These are phyloP conservation scores for Drosophila lowei DNA, from an alignment of 1,140 invertebrate genomes.

Conservation along the genomic window DNA sequence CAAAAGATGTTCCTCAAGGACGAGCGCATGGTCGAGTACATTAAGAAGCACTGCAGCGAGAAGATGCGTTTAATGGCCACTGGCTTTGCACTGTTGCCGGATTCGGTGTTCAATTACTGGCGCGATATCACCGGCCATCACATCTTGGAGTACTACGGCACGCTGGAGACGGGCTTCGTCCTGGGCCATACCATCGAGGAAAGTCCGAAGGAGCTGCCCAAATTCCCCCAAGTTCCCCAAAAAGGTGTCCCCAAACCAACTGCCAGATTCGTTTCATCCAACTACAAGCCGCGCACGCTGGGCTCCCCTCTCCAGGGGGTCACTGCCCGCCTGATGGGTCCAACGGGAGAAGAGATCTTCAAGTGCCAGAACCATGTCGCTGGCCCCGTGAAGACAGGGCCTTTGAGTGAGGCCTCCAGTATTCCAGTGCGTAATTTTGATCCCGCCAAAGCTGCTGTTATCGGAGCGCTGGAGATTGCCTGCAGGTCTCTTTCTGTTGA, in stretches of 20 bases:
- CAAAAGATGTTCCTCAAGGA: slow-evolving; percentile 88
- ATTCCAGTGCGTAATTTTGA: not conserved
- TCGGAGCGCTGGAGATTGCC: slow-evolving; percentile 58
- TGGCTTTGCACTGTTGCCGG: slow-evolving; percentile 92
- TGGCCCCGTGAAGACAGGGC: slow-evolving; percentile 5
- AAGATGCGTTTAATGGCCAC: slow-evolving; percentile 90
- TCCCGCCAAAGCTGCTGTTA: not conserved
- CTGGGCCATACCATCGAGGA: slow-evolving; percentile 91
- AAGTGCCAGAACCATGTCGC: slow-evolving; percentile 64
- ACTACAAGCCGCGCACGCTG: slow-evolving; percentile 87
- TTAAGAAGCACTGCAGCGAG: slow-evolving; percentile 83
- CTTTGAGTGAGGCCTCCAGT: not conserved
- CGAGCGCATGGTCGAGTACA: slow-evolving; percentile 86
- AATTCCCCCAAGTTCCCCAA: too few species aligned
- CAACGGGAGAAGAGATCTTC: slow-evolving; percentile 34
- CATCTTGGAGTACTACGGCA: slow-evolving; percentile 94
- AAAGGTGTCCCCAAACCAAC: too few species aligned
- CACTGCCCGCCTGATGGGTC: slow-evolving; percentile 85
- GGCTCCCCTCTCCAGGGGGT: slow-evolving; percentile 91
- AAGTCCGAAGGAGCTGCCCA: slow-evolving; percentile 22
- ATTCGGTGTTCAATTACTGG: slow-evolving; percentile 91
- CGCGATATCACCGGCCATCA: slow-evolving; percentile 92
- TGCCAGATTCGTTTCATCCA: slow-evolving; percentile 37
- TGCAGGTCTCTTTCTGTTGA: not conserved
- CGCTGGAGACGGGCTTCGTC: slow-evolving; percentile 96